Evolutionary conservation across 2,797 vertebrate species (phyloP), one percentile per base, ranked within the genome.

Genomic region (Nyctibius grandis): DNA sequence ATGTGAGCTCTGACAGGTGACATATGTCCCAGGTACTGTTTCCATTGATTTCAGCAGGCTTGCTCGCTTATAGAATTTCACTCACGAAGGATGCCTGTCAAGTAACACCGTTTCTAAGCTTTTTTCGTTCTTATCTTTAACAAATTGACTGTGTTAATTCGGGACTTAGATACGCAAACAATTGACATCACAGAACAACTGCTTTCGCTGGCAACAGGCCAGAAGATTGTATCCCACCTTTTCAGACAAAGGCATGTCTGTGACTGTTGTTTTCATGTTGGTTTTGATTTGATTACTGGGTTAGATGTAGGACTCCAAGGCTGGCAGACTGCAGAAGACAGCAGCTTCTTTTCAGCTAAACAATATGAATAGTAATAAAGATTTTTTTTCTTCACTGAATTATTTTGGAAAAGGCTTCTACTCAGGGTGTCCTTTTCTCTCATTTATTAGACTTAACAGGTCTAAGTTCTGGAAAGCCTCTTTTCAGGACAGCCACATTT

Each of bases 211-310:
- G 76, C 40, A n/a, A 0, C 9, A 19, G 50, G 61, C 73, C 61
- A 13, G 69, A 61, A 64, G 65, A 45, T 42, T 73, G 50, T 73
- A 10, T 82, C 63, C 92, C 80, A 95, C 91, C 91, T 95, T 93
- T 73, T 81, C 22, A 81, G 68, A 88, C 82, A 81, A 93, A 94
- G 89, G 36, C 68, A 29, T 64, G 60, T 36, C 36, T 83, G 67
- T 85, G 21, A 31, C n/a, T 75, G 40, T 59, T 76, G 75, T 86
- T 79, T 79, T 59, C 40, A 0, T 34, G 34, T 40, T 64, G 34
- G 45, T 86, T 92, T 84, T 61, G 15, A 33, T 80, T 78, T 61
- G 38, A 20, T 54, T 65, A 11, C 25, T 33, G 25, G 6, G 3
- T 80, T 78, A 51, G n/a, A 21, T 53, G 57, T 22, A 29, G 76